phyloP scores from a whole-genome alignment of 2,888 invertebrate genomes.

The Margaritifera margaritifera region DNA sequence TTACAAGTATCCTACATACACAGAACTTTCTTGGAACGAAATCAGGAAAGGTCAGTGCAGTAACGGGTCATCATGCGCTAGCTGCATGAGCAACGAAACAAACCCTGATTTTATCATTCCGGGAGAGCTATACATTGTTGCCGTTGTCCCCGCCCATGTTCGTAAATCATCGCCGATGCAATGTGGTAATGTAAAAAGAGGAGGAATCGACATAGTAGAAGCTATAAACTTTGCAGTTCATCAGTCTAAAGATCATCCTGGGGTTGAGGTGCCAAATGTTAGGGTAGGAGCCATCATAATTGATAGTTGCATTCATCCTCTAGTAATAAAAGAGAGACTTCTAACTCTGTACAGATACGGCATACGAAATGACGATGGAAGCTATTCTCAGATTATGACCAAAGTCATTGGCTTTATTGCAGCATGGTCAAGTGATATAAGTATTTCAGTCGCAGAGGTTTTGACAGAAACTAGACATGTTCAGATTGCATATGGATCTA shows the following conservation, averaged over 20 bases:
- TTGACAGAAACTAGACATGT: conserved; percentile 26
- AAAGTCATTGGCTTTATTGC: conserved; percentile 43
- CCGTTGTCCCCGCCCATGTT: conserved; percentile 37
- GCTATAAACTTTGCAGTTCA: conserved; percentile 33
- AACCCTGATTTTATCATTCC: conserved; percentile 19
- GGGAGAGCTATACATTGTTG: conserved; percentile 44
- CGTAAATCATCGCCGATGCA: conserved; percentile 24
- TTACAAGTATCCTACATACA: conserved; percentile 14
- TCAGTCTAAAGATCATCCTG: conserved; percentile 13
- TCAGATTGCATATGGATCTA: conserved; percentile 41
- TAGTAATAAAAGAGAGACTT: conserved; percentile 33
- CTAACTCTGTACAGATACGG: conserved; percentile 35
- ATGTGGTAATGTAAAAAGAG: conserved; percentile 33
- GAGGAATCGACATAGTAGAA: conserved; percentile 36
- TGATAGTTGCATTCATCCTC: conserved; percentile 46
- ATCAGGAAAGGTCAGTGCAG: conserved; percentile 34
- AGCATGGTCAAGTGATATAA: conserved; percentile 38
- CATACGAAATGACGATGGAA: conserved; percentile 15
- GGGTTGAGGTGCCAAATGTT: conserved; percentile 14
- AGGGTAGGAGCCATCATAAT: conserved; percentile 39
- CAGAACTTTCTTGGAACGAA: conserved; percentile 16
- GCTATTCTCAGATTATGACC: conserved; percentile 21
- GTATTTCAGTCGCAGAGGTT: conserved; percentile 30
- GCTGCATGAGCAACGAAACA: conserved; percentile 14
- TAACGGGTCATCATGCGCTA: conserved; percentile 12